A percentile compares a stretch with the other conserved stretches of the same genome.
Evolutionary conservation across 1,140 invertebrate species (phyloP).

Genomic region (Trachelipus rathkii): DNA sequence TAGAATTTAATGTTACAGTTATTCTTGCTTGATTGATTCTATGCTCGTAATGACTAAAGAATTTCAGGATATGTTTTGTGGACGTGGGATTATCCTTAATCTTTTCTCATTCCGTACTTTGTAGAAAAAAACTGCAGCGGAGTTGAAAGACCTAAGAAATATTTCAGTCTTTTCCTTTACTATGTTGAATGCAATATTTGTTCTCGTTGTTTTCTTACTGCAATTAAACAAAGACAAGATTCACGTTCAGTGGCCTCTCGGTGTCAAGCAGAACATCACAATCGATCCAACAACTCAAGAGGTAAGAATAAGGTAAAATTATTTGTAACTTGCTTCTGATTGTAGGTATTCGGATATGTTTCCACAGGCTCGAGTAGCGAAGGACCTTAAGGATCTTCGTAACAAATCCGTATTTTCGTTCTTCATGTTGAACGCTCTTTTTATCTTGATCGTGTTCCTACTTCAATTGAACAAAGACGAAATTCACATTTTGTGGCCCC

Average conservation of each 20-base stretch:
- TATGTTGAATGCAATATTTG: slow-evolving; percentile 97
- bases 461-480: slow-evolving; percentile 97
- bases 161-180: slow-evolving; percentile 93
- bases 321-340: not conserved
- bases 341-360: slow-evolving; percentile 9
- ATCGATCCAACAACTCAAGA: slow-evolving; percentile 80
- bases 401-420: slow-evolving; percentile 97
- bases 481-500: slow-evolving; percentile 89
- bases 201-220: slow-evolving; percentile 93
- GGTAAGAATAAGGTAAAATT: slow-evolving; percentile 59
- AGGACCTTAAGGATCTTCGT: slow-evolving; percentile 83
- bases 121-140: slow-evolving; percentile 78
- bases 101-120: slow-evolving; percentile 36
- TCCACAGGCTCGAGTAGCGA: slow-evolving; percentile 70
- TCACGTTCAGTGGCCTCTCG: slow-evolving; percentile 88
- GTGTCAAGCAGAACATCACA: slow-evolving; percentile 88
- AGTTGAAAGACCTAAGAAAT: slow-evolving; percentile 88
- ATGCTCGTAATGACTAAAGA: not conserved
- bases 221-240: slow-evolving; percentile 92
- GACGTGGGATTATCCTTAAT: slow-evolving; percentile 20
- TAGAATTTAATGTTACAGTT: too few species aligned
- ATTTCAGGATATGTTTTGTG: slow-evolving; percentile 24
- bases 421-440: slow-evolving; percentile 98
- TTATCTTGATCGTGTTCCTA: slow-evolving; percentile 96
- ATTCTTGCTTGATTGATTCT: too few species aligned